Base-by-base conservation (phyloP, 2,797 vertebrate species). In the Neopelma chrysocephalum region DNA sequence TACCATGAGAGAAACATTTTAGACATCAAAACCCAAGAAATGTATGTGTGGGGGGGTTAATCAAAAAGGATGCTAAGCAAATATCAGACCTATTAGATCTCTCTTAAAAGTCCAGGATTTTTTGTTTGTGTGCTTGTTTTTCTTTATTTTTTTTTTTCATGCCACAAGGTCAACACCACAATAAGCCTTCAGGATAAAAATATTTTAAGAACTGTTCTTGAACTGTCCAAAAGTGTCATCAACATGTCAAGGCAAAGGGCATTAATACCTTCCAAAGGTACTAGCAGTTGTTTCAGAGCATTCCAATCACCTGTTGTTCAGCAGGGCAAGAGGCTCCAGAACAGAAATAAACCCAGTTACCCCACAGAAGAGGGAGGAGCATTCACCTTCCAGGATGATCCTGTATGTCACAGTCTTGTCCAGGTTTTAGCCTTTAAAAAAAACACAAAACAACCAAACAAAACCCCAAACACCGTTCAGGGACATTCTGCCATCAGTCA, bases 1-100 rank as follows among this genome's bases (percentile, higher is more conserved):
- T 71, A 47, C 6, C 20, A 15, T 6, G 13, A 40, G 3, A 23
- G 51, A 89, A 90, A 40, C 6, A 34, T 42, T 57, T 20, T 20
- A 75, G 27, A 32, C 23, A 38, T 48, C 25, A 22, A 68, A 68
- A 82, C 5, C 0, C 5, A 76, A 15, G 2, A 5, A 20, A 57
- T 4, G 1, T 21, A 7, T 10, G 15, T 15, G 27, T 9, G 48
- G 4, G 2, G 14, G 6, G 9, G 1, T 1, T 9, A 43, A 60
- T 32, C 13, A n/a, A 45, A 51, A 64, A n/a, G 9, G 6, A 48
- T 54, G 4, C 19, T 27, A 57, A 76, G 27, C 15, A 87, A 89
- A n/a, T 22, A 70, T 20, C 26, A 66, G 18, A 61, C 5, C 5
- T 77, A 72, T 25, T 14, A 21, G 25, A 48, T 31, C 2, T n/a